phyloP scores from a whole-genome alignment of 2,797 vertebrate species.

The Garrulus glandarius region DNA sequence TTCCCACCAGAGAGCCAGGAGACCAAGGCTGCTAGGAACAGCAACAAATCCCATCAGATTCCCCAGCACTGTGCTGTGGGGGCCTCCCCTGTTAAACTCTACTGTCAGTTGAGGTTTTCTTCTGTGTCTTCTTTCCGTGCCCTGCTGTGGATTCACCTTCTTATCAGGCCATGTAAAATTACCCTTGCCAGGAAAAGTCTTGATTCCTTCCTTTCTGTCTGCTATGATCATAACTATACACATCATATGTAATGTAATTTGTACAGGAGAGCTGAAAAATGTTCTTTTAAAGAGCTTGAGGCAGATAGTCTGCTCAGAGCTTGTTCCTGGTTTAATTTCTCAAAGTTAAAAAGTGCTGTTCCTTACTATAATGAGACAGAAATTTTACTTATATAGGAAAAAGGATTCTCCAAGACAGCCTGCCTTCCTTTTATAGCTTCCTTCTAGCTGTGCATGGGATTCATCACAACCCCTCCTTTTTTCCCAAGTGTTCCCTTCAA shows the following conservation, averaged over 20 bases:
- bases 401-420: not conserved
- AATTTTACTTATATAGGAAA: not conserved
- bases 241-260: not conserved
- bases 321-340: not conserved
- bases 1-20: not conserved
- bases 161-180: not conserved
- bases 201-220: not conserved
- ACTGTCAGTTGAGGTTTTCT: not conserved
- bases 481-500: not conserved
- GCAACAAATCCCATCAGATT: not conserved
- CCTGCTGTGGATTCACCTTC: not conserved
- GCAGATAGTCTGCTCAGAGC: not conserved
- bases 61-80: not conserved
- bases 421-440: not conserved
- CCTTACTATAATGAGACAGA: not conserved
- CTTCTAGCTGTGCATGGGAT: not conserved
- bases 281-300: not conserved
- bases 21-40: not conserved
- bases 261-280: not conserved
- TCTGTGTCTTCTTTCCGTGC: not conserved
- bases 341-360: not conserved
- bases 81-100: not conserved
- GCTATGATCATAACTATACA: not conserved
- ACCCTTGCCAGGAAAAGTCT: not conserved
- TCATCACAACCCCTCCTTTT: not conserved